Base-by-base conservation (phyloP, 2,113 vertebrate species). In the Psittacula cyanocephala region DNA sequence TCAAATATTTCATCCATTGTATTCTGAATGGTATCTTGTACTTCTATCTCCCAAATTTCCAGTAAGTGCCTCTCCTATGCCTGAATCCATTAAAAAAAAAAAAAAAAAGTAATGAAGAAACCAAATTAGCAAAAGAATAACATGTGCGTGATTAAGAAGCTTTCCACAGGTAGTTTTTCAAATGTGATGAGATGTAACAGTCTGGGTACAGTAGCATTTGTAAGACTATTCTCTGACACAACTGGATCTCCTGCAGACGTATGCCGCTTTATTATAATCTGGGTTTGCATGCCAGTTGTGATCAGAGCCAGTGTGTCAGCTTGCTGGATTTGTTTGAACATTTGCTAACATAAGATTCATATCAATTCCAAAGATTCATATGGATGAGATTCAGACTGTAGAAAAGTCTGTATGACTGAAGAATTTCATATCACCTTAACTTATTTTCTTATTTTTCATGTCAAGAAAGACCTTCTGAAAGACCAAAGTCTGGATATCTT, bases 1-100 rank as follows among this genome's bases (percentile, higher is more conserved):
- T 98, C 63, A 92, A 78, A 62, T 25, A 71, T 94, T 94, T 96
- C 79, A 91, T 96, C 60, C 44, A 81, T 72, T 97, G 43, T 95
- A 84, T 82, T 91, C n/a, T 96, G 85, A 95, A 93, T 95, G 93
- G 88, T 75, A 87, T 52, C 41, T 93, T 94, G 39, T 85, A 88
- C 49, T 90, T 88, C 70, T 95, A 46, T 78, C 9, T 29, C 43
- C 57, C 19, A 88, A 14, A n/a, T 88, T 77, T 96, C 77, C 33
- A 53, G 13, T 92, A 88, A 68, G 67, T 93, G 33, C 77, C 53
- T 57, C 41, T 93, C 22, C 55, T 94, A 74, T 95, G 31, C 25
- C 35, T 41, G n/a, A 92, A 89, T 52, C 44, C 46, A 79, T 92
- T 35, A 3, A 25, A 43, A 46, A 20, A 37, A 33, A n/a, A 53